phyloP scores from a whole-genome alignment of 1,140 invertebrate genomes.

The Phymorhynchus buccinoides region DNA sequence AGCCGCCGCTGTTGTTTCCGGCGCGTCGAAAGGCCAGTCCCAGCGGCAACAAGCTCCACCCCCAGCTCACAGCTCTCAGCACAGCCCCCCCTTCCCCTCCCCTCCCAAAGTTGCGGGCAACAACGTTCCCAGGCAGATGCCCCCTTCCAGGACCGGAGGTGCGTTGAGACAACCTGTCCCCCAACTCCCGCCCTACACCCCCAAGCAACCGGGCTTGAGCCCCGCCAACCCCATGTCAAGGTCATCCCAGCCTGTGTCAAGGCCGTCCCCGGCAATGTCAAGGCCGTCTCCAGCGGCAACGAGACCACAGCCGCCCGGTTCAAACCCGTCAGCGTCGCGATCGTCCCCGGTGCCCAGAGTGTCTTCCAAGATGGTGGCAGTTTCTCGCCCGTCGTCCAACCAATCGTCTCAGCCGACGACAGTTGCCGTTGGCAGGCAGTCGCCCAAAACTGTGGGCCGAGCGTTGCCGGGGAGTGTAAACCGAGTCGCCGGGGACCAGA shows the following conservation, averaged over 20 bases:
- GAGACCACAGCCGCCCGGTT: too few species aligned
- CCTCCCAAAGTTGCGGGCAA: background rate
- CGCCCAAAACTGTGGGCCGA: background rate
- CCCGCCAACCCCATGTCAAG: background rate
- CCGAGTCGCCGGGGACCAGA: background rate
- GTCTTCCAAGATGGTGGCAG: background rate
- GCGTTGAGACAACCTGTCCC: background rate
- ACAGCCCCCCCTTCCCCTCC: background rate
- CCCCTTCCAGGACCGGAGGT: background rate
- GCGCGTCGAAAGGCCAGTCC: background rate
- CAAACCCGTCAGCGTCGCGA: too few species aligned
- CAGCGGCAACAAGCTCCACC: background rate
- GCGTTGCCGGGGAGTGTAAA: background rate
- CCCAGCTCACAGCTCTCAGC: background rate
- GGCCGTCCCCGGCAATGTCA: background rate
- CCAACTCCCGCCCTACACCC: background rate
- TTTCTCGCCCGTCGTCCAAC: background rate
- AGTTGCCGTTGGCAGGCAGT: background rate
- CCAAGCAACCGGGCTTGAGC: background rate
- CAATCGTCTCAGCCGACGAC: background rate
- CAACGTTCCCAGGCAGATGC: background rate
- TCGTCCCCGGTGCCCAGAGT: background rate
- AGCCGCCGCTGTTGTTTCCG: background rate
- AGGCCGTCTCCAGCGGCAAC: background rate
- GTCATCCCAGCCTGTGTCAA: background rate